phyloP scores from a whole-genome alignment of 1,140 invertebrate genomes.

The Frieseomelitta varia region DNA sequence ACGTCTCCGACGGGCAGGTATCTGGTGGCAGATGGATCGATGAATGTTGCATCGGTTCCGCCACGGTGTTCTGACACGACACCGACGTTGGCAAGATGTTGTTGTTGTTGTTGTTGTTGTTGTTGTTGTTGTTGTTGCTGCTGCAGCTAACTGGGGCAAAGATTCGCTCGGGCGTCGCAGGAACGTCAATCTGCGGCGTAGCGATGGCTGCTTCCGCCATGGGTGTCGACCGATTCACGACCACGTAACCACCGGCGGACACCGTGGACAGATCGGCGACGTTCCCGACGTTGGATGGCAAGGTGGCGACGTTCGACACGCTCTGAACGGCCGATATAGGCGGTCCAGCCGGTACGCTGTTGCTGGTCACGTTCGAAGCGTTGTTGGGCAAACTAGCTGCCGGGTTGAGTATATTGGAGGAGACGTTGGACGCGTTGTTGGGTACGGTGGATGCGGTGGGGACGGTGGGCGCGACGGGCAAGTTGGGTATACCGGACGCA shows the following conservation, averaged over 20 bases:
- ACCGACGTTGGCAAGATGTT: slow-evolving; percentile 47
- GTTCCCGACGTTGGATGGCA: slow-evolving; percentile 82
- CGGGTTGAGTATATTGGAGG: too few species aligned
- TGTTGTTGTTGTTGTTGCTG: neutral
- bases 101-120: slow-evolving; percentile 33
- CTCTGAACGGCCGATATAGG: slow-evolving; percentile 61
- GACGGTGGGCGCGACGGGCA: slow-evolving; percentile 19
- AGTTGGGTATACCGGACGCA: slow-evolving; percentile 63
- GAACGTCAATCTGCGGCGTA: slow-evolving; percentile 64
- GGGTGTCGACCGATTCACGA: slow-evolving; percentile 63
- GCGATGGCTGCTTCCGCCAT: slow-evolving; percentile 50
- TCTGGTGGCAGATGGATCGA: slow-evolving; percentile 62
- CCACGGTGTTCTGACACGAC: slow-evolving; percentile 53
- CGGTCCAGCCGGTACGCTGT: slow-evolving; percentile 6
- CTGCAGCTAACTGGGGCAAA: slow-evolving; percentile 65
- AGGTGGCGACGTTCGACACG: slow-evolving; percentile 62
- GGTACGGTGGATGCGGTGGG: slow-evolving; percentile 51
- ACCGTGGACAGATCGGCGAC: slow-evolving; percentile 84
- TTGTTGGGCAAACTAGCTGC: slow-evolving; percentile 65
- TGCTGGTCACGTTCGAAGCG: slow-evolving; percentile 53
- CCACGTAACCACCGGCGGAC: slow-evolving; percentile 50
- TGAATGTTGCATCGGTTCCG: slow-evolving; percentile 58
- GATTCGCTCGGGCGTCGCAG: slow-evolving; percentile 62
- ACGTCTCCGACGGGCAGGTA: slow-evolving; percentile 51
- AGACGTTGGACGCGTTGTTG: slow-evolving; percentile 62